These are phyloP conservation scores for Spizaetus ornatus DNA, from an alignment of 2,113 vertebrate species.

Conservation along the genomic window DNA sequence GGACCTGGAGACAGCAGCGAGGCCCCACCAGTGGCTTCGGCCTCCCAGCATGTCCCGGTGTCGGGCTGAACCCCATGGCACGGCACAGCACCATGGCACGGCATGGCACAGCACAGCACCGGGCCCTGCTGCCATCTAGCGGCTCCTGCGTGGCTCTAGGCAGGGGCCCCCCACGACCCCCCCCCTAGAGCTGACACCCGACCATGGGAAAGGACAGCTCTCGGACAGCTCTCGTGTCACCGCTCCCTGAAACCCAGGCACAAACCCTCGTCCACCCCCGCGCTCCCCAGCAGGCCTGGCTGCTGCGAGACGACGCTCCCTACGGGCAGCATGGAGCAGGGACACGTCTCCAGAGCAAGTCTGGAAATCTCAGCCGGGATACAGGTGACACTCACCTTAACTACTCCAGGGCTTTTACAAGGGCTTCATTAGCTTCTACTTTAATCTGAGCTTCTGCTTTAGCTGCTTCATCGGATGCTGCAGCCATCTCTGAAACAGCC, in stretches of 20 bases:
- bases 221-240: background rate
- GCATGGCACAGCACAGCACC: background rate
- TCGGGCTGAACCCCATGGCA: background rate
- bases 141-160: background rate
- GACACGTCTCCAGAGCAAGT: background rate
- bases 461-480: conserved; percentile 74
- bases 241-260: background rate
- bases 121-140: background rate
- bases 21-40: background rate
- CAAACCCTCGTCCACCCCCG: fast-evolving
- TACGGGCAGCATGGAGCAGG: background rate
- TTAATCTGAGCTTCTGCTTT: conserved; percentile 87
- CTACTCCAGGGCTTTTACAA: conserved; percentile 92
- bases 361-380: background rate
- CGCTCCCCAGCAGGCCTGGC: background rate
- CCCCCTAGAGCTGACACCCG: background rate
- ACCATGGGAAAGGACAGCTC: background rate
- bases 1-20: background rate
- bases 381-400: background rate
- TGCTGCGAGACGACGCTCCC: background rate
- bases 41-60: background rate
- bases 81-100: background rate
- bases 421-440: conserved; percentile 90
- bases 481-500: conserved; percentile 78
- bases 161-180: background rate